phyloP scores from a whole-genome alignment of 1,140 invertebrate species.

The Trichonephila inaurata region DNA sequence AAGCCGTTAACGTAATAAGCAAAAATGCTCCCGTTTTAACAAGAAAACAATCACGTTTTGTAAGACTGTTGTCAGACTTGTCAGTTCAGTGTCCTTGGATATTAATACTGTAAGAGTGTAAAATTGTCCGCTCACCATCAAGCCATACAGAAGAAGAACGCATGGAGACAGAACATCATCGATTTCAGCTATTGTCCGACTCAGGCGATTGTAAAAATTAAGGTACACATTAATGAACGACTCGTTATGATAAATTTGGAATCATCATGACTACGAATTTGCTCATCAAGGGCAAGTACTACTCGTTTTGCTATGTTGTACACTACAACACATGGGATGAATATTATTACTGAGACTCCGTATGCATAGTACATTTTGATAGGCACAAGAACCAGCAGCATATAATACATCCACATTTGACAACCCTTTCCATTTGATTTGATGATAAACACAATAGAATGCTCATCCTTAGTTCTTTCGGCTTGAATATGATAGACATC shows the following conservation, averaged over 20 bases:
- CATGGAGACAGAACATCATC: slow-evolving; percentile 69
- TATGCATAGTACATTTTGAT: slow-evolving; percentile 73
- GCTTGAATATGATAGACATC: slow-evolving; percentile 41
- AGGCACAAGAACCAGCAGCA: slow-evolving; percentile 54
- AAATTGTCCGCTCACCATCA: slow-evolving; percentile 71
- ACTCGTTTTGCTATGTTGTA: slow-evolving; percentile 52
- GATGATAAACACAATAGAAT: slow-evolving; percentile 63
- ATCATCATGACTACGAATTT: background rate
- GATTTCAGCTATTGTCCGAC: slow-evolving; percentile 52
- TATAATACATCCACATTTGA: slow-evolving; percentile 53
- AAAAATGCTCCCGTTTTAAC: slow-evolving; percentile 61
- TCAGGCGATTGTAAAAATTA: slow-evolving; percentile 49
- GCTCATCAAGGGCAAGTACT: background rate
- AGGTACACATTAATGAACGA: background rate
- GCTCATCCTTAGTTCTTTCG: slow-evolving; percentile 44
- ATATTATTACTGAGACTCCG: slow-evolving; percentile 54
- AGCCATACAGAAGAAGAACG: slow-evolving; percentile 65
- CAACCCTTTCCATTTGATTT: slow-evolving; percentile 13
- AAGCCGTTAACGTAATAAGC: slow-evolving; percentile 42
- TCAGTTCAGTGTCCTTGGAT: slow-evolving; percentile 47
- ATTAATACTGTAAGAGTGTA: slow-evolving; percentile 65
- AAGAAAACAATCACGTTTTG: slow-evolving; percentile 69
- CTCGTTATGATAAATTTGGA: background rate
- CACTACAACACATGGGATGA: slow-evolving; percentile 54
- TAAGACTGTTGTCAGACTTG: slow-evolving; percentile 29